Conservation (phyloP, 2,888 invertebrate species). For the Sicus ferrugineus region DNA sequence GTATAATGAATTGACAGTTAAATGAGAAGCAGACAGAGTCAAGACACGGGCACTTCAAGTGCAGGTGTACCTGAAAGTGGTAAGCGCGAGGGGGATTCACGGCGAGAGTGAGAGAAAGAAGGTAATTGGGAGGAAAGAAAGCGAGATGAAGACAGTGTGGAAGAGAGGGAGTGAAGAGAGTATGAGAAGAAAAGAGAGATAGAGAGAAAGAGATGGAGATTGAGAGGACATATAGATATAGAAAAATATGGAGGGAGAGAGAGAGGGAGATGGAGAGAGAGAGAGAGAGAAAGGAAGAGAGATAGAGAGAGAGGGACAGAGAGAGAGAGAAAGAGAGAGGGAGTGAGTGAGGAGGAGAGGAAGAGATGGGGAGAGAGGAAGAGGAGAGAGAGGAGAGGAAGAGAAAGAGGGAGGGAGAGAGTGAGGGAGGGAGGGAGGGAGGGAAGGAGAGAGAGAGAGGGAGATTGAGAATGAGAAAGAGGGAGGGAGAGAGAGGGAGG, state of each 20-base stretch:
- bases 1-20: constrained; percentile 47
- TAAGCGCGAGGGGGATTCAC: not conserved
- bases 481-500: not conserved
- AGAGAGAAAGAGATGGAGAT: not conserved
- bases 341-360: too few species aligned
- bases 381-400: too few species aligned
- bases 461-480: not conserved
- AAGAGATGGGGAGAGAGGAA: too few species aligned
- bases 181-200: too few species aligned
- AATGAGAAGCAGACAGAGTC: constrained; percentile 45
- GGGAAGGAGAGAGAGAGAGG: not conserved
- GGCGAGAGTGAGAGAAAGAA: not conserved
- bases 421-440: not conserved
- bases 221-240: too few species aligned
- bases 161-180: not conserved
- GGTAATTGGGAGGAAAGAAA: not conserved
- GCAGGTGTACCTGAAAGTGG: not conserved
- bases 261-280: not conserved
- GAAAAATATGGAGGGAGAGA: too few species aligned
- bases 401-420: too few species aligned
- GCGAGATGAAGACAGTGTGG: not conserved
- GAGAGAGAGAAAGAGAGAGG: too few species aligned
- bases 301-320: too few species aligned
- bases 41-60: constrained; percentile 53
- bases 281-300: not conserved